Evolutionary conservation across 2,888 invertebrate species (phyloP).

Genomic region (Dynastes hyllus): DNA sequence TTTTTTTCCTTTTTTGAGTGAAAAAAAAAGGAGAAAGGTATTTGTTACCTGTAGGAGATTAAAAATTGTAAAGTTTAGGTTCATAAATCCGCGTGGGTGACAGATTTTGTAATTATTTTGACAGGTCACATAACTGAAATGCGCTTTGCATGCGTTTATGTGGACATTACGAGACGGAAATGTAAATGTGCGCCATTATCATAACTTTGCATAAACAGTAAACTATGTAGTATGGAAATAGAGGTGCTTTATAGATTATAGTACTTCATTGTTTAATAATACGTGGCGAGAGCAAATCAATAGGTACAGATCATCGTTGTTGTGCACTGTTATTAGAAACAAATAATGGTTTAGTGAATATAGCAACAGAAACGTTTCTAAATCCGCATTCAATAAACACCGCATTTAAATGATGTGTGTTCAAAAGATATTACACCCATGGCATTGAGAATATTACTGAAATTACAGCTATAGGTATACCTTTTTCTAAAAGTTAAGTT

Average conservation of each 20-base stretch:
- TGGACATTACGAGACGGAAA: not conserved
- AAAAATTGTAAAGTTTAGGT: slow-evolving; percentile 3
- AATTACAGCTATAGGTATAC: too few species aligned
- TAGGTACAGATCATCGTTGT: too few species aligned
- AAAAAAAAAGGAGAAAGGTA: slow-evolving; percentile 13
- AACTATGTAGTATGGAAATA: not conserved
- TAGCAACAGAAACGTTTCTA: too few species aligned
- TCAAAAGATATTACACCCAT: too few species aligned
- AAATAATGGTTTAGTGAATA: not conserved
- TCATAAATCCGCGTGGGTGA: slow-evolving; percentile 13
- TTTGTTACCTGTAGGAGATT: not conserved
- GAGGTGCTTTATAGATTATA: not conserved
- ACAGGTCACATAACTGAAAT: slow-evolving; percentile 10
- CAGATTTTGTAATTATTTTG: slow-evolving; percentile 38
- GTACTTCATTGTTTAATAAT: not conserved
- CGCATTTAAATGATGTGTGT: too few species aligned
- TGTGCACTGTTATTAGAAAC: not conserved
- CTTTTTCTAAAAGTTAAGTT: too few species aligned
- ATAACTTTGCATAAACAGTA: slow-evolving; percentile 18
- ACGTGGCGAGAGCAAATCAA: too few species aligned
- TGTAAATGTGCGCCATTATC: not conserved
- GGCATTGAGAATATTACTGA: too few species aligned
- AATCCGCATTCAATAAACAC: too few species aligned
- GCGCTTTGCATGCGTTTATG: slow-evolving; percentile 17
- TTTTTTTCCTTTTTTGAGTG: not conserved